Base-by-base conservation (phyloP, 2,113 vertebrate genomes). In the Hydrochoerus hydrochaeris region DNA sequence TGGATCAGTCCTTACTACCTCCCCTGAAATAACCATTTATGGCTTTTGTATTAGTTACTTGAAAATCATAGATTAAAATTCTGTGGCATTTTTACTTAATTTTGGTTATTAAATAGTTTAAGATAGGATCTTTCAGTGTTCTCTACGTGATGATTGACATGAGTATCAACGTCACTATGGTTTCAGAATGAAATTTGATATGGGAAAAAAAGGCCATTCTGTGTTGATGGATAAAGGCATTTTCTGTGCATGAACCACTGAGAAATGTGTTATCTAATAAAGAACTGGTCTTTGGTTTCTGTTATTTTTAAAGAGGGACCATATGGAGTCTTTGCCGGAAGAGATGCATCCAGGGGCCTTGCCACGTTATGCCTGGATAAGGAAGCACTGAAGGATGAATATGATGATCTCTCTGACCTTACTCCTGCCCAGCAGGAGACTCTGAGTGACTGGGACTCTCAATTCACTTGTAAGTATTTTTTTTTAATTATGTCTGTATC, bases 311-410 rank as follows among this genome's bases (percentile, higher is more conserved):
- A 98, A 99, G 99, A 99, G 57, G 99, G 99, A 2, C 99, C 99
- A 0, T 99, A 99, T 1, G 99, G 99, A 35, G 99, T 99, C 95
- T 99, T 99, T 98, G 99, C 99, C 1, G 99, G 99, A 97, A 99
- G 99, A 97, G 99, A 99, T 69, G 99, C 99, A 1, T 99, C 99
- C 95, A 98, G 99, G 96, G 99, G 99, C 49, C 98, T 99, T 90
- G 99, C 99, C 35, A 99, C 99, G 0, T 99, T 99, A 98, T 99
- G 99, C 97, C 98, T 99, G 98, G 99, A 99, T 96, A 99, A 99
- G 95, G 99, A 99, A 71, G 99, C 99, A 3, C 98, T 99, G 98
- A 99, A 98, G 92, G 99, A 99, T 12, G 98, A 98, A 5, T 99
- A 99, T 2, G 99, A 99, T n/a, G 99, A 99, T 98, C 99, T 99